phyloP scores from a whole-genome alignment of 2,797 vertebrate genomes.

The Crocodylus rhombifer region DNA sequence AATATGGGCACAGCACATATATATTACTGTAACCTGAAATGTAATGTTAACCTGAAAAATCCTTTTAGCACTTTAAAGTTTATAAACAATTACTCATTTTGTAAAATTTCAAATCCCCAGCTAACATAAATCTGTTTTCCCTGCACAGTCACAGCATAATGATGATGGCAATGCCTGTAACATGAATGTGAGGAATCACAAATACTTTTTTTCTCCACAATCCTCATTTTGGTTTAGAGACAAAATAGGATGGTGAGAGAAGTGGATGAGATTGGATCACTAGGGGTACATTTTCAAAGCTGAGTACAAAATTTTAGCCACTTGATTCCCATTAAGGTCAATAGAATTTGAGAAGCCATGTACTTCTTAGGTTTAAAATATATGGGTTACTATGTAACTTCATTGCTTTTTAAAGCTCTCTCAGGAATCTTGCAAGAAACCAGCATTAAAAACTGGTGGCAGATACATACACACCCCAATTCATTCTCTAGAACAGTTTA shows the following conservation, averaged over 20 bases:
- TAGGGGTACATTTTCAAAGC: neutral
- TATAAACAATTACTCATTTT: slow-evolving; percentile 1
- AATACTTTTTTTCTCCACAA: slow-evolving; percentile 21
- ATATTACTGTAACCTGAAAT: neutral
- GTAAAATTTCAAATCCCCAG: neutral
- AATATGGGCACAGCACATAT: neutral
- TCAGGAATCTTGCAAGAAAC: neutral
- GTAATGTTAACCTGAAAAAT: neutral
- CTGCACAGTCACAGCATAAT: neutral
- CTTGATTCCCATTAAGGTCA: neutral
- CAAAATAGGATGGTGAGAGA: neutral
- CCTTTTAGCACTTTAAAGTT: slow-evolving; percentile 21
- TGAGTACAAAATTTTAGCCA: neutral
- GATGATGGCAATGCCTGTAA: slow-evolving; percentile 23
- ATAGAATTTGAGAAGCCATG: neutral
- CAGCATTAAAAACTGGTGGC: neutral
- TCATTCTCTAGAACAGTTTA: neutral
- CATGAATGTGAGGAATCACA: slow-evolving; percentile 14
- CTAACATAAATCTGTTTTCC: slow-evolving; percentile 29
- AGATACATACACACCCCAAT: neutral
- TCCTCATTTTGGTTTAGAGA: neutral
- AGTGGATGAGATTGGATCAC: neutral
- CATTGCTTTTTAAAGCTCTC: neutral
- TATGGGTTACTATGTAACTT: neutral
- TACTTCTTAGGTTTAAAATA: neutral